Percentiles rank a stretch among this genome's conserved stretches.
Evolutionary conservation across 92 coral and sea anemone genomes (phyloP).

Genomic region (Nematostella vectensis): DNA sequence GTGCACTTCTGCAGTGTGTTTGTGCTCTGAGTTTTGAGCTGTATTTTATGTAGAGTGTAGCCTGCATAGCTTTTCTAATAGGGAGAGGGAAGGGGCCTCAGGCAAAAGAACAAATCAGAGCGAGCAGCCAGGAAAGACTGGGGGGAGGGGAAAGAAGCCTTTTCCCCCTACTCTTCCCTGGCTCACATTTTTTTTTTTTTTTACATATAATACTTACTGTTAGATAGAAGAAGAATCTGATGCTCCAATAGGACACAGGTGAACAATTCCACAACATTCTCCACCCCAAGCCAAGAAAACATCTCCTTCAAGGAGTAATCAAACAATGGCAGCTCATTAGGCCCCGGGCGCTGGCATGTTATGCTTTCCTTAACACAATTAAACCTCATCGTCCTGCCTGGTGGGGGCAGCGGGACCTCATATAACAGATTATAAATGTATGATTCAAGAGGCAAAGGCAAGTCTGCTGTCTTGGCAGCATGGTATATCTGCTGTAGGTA

Average conservation of each 20-base stretch:
- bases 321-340: conserved; percentile 89
- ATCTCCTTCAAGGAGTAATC: conserved; percentile 85
- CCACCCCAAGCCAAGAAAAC: conserved; percentile 67
- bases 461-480: conserved; percentile 45
- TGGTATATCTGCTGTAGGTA: conserved; percentile 61
- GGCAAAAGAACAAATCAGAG: too few relatives aligned
- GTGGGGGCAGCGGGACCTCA: conserved; percentile 95
- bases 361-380: conserved; percentile 48
- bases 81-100: too few relatives aligned
- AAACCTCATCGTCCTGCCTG: conserved; percentile 93
- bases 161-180: too few relatives aligned
- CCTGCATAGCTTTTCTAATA: too few relatives aligned
- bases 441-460: conserved; percentile 69
- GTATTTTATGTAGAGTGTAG: too few relatives aligned
- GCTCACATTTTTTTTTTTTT: too few relatives aligned
- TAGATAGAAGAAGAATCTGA: conserved; percentile 78
- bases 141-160: too few relatives aligned
- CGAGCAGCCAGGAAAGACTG: too few relatives aligned
- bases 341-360: conserved; percentile 89
- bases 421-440: conserved; percentile 81
- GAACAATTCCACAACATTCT: conserved; percentile 68
- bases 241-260: conserved; percentile 82
- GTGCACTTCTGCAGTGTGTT: too few relatives aligned
- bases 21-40: too few relatives aligned
- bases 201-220: too few relatives aligned